Evolutionary conservation across 2,888 invertebrate genomes (phyloP).

Genomic region (Cerceris ruficornis): DNA sequence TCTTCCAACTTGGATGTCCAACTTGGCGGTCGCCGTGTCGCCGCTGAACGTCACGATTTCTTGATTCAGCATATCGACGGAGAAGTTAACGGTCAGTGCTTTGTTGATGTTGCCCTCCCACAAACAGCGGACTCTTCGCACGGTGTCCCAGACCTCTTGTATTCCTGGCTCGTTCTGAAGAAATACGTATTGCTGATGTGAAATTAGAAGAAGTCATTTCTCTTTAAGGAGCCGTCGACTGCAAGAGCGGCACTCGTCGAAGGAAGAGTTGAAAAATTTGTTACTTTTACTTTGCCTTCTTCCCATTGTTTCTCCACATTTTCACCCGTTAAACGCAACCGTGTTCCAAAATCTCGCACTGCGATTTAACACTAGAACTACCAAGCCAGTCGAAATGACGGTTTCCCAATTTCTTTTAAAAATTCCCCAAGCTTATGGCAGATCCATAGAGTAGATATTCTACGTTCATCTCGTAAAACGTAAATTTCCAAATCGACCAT

Average conservation of each 20-base stretch:
- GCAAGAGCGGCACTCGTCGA: too few species aligned
- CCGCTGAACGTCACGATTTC: constrained; percentile 92
- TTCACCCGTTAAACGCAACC: too few species aligned
- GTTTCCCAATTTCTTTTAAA: not conserved
- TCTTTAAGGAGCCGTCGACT: not conserved
- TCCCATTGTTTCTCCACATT: too few species aligned
- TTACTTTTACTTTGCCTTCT: too few species aligned
- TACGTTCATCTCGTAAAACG: too few species aligned
- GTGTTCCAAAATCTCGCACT: too few species aligned
- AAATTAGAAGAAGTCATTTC: not conserved
- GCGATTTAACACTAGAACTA: too few species aligned
- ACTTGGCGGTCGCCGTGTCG: constrained; percentile 90
- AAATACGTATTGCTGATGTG: not conserved
- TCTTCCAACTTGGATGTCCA: constrained; percentile 90
- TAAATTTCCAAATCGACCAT: too few species aligned
- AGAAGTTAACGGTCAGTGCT: constrained; percentile 88
- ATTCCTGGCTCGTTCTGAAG: constrained; percentile 89
- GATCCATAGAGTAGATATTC: too few species aligned
- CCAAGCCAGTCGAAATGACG: too few species aligned
- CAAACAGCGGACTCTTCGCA: constrained; percentile 89
- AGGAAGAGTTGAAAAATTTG: too few species aligned
- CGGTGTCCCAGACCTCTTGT: constrained; percentile 90
- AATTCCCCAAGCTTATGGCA: not conserved
- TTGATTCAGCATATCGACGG: constrained; percentile 90
- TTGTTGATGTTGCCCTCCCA: constrained; percentile 92